Evolutionary conservation across 2,113 vertebrate species (phyloP).

Genomic region (crab-eating macaque (Macaca fascicularis)): T2T-MFA8v1.1 NC_088385.1:84665001-84665500

Average conservation of each 20-base stretch:
- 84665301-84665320: not conserved
- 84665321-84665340: not conserved
- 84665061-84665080: not conserved
- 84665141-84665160: not conserved
- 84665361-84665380: not conserved
- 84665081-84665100: not conserved
- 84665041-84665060: not conserved
- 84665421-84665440: not conserved
- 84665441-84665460: not conserved
- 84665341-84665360: not conserved
- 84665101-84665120: not conserved
- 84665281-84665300: not conserved
- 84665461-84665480: not conserved
- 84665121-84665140: not conserved
- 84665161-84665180: not conserved
- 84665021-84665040: not conserved
- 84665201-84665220: not conserved
- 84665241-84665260: not conserved
- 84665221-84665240: not conserved
- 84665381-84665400: not conserved
- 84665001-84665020: not conserved
- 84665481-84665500: not conserved
- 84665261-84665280: not conserved
- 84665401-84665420: not conserved
- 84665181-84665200: not conserved